phyloP scores from a whole-genome alignment of 2,888 invertebrate genomes.

The Drosophila koepferae region DNA sequence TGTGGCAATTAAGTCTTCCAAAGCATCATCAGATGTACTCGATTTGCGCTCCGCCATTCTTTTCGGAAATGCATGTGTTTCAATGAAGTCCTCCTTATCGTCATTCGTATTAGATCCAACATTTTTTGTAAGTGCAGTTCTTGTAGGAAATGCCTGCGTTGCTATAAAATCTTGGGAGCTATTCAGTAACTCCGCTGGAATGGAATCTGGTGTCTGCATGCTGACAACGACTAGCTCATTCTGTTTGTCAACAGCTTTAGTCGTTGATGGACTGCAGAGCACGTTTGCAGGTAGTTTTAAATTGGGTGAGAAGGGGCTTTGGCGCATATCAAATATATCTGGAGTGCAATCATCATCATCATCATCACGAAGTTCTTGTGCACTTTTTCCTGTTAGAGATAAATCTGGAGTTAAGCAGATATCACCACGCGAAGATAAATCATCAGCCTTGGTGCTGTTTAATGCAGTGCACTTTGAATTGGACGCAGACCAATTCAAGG shows the following conservation, averaged over 20 bases:
- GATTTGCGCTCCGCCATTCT: neutral
- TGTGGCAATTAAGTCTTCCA: slow-evolving; percentile 33
- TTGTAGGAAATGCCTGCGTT: slow-evolving; percentile 37
- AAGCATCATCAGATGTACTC: neutral
- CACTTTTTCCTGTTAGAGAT: slow-evolving; percentile 10
- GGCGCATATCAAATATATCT: slow-evolving; percentile 50
- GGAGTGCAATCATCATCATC: slow-evolving; percentile 52
- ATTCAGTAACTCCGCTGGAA: slow-evolving; percentile 10
- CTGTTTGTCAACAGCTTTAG: neutral
- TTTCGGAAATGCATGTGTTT: neutral
- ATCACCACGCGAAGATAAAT: neutral
- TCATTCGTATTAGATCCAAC: neutral
- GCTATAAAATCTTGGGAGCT: slow-evolving; percentile 30
- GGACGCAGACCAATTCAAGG: slow-evolving; percentile 56
- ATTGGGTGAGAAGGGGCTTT: neutral
- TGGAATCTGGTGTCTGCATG: slow-evolving; percentile 50
- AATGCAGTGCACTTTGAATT: slow-evolving; percentile 55
- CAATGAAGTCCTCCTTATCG: slow-evolving; percentile 13
- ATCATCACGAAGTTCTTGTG: neutral
- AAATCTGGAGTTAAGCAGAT: slow-evolving; percentile 50
- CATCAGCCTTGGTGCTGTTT: slow-evolving; percentile 50
- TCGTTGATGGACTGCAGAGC: slow-evolving; percentile 1
- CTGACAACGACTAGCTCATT: slow-evolving; percentile 22
- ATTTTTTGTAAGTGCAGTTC: neutral
- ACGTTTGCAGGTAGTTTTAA: slow-evolving; percentile 3